phyloP scores from a whole-genome alignment of 2,888 invertebrate genomes.

The Furcula furcula region DNA sequence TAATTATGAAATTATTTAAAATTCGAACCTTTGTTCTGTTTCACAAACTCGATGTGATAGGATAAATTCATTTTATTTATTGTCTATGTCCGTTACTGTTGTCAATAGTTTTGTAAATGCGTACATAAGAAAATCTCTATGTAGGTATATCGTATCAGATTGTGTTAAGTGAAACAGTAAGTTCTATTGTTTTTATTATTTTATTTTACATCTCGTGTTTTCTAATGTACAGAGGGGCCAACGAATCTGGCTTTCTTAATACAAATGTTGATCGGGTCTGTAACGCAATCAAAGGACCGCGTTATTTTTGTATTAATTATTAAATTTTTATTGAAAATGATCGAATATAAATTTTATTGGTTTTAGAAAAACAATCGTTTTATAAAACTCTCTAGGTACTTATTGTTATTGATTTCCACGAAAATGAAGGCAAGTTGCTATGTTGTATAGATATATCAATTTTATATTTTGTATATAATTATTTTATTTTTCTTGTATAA shows the following conservation, averaged over 20 bases:
- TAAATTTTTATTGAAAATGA: constrained; percentile 43
- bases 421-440: constrained; percentile 47
- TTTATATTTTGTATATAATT: constrained; percentile 78
- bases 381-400: constrained; percentile 60
- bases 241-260: constrained; percentile 19
- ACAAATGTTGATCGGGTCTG: constrained; percentile 20
- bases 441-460: constrained; percentile 73
- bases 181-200: too few species aligned
- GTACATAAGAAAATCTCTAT: too few species aligned
- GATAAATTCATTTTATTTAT: too few species aligned
- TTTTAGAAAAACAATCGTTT: constrained; percentile 33
- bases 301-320: constrained; percentile 42
- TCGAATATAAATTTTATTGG: constrained; percentile 43
- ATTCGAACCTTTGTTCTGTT: background rate
- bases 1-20: background rate
- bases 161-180: too few species aligned
- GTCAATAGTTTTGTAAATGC: too few species aligned
- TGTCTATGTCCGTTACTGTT: too few species aligned
- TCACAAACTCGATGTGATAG: background rate
- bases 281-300: constrained; percentile 22
- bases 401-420: constrained; percentile 66
- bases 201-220: constrained; percentile 25
- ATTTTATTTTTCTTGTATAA: constrained; percentile 73
- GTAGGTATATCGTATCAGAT: too few species aligned
- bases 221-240: constrained; percentile 22